Base-by-base conservation (phyloP, 1,140 invertebrate species). In the Teleogryllus occipitalis region DNA sequence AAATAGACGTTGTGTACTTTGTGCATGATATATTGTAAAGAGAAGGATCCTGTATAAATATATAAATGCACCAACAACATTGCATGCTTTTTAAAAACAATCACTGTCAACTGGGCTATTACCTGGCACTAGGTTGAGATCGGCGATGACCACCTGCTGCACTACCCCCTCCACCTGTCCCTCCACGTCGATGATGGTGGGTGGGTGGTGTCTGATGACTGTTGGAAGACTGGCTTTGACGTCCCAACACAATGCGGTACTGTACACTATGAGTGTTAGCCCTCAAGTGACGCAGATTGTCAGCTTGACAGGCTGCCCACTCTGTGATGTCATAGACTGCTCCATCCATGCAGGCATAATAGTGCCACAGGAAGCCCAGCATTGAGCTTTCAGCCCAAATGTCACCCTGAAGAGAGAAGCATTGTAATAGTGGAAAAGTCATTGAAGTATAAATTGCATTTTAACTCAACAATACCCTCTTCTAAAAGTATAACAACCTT, bases 281-380 rank as follows among this genome's bases (percentile, higher is more conserved):
- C 85, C 91, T 90, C 79, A 95, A 86, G 86, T 95, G 93, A 82
- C 92, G 92, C 80, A 95, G 86, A 84, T 93, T 94, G 81, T 91
- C 91, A 82, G 93, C 95, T 88, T 97, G 96, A 87, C 96, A 98
- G 81, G 93, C 92, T 65, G 96, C 96, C 96, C 96, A 98, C 85
- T 97, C 95, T 47, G 96, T 98, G 79, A 98, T 97, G 86, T 98
- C 95, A 85, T 96, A 98, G 15, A 98, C 93, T 80, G 92, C 93
- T 75, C 94, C 94, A 86, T 98, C 96, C 95, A 98, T 97, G 82
- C 96, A 96, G n/a, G 96, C 96, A 86, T 95, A 97, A 87, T 97
- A 98, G 87, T 96, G 93, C 93, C 96, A 97, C 74, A 94, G 88
- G 82, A 97, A 91, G 77, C 96, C 96, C 87, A 96, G 90, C 87